These are phyloP conservation scores for Prietella phreatophila DNA, from an alignment of 2,113 vertebrate species.

Conservation along the genomic window DNA sequence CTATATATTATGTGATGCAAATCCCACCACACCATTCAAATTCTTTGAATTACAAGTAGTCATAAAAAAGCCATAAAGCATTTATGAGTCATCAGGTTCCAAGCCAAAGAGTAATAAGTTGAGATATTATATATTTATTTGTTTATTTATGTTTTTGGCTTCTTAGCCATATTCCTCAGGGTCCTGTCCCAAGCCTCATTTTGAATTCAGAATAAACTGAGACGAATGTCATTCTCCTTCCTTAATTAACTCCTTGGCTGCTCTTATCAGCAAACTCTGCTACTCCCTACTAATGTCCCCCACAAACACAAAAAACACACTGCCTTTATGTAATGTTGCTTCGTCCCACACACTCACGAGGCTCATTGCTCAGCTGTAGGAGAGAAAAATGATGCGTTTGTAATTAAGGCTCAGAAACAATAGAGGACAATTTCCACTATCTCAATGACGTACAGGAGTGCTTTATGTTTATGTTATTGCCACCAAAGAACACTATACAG, in stretches of 20 bases:
- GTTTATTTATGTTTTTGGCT: slow-evolving; percentile 49
- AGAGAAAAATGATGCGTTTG: slow-evolving; percentile 38
- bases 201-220: slow-evolving; percentile 53
- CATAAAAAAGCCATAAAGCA: slow-evolving; percentile 60
- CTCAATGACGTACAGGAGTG: slow-evolving; percentile 10
- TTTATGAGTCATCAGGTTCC: slow-evolving; percentile 65
- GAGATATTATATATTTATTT: slow-evolving; percentile 54
- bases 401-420: slow-evolving; percentile 44
- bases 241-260: slow-evolving; percentile 67
- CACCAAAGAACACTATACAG: background rate
- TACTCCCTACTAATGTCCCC: slow-evolving; percentile 55
- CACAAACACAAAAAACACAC: slow-evolving; percentile 57
- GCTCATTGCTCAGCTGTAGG: slow-evolving; percentile 43
- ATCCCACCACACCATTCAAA: slow-evolving; percentile 24
- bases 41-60: slow-evolving; percentile 40
- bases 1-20: slow-evolving; percentile 24
- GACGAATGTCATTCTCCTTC: slow-evolving; percentile 56
- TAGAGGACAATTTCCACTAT: slow-evolving; percentile 7
- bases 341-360: slow-evolving; percentile 55
- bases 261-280: slow-evolving; percentile 69
- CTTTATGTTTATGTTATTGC: slow-evolving; percentile 18
- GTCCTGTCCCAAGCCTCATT: slow-evolving; percentile 40
- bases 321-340: slow-evolving; percentile 63
- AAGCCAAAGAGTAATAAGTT: slow-evolving; percentile 53
- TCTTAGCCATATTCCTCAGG: slow-evolving; percentile 45